A percentile compares a stretch with the other conserved stretches of the same genome.
These are phyloP conservation scores for Hypomecis punctinalis DNA, from an alignment of 2,888 invertebrate genomes.

Conservation along the genomic window DNA sequence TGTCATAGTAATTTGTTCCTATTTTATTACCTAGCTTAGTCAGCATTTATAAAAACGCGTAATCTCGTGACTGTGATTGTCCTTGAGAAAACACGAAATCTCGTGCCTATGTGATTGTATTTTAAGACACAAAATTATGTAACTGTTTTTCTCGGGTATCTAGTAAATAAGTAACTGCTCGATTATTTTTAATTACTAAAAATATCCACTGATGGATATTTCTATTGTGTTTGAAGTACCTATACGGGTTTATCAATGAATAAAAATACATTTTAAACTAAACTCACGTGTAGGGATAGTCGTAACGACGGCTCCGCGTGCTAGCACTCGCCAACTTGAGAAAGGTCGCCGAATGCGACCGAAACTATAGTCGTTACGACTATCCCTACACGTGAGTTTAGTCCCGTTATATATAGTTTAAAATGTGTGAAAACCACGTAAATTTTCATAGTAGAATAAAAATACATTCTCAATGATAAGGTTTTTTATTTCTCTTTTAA, in stretches of 20 bases:
- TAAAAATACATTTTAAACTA: not conserved
- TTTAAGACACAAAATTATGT: constrained; percentile 1
- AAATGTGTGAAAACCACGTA: no score
- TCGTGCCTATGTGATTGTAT: not conserved
- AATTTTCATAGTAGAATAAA: no score
- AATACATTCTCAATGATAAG: constrained; percentile 2
- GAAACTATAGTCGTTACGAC: no score
- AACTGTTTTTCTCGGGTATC: not conserved
- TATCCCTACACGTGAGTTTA: no score
- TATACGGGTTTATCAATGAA: not conserved
- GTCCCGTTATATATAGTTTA: no score
- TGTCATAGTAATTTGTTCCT: constrained; percentile 7
- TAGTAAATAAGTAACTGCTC: not conserved
- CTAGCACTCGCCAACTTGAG: no score
- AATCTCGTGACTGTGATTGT: not conserved
- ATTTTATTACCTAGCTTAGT: constrained; percentile 1
- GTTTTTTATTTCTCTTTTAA: constrained; percentile 24
- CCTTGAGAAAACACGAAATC: not conserved
- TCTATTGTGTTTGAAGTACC: not conserved
- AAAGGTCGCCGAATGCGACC: no score
- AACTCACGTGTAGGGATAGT: no score
- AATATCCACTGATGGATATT: not conserved
- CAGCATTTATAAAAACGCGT: constrained; percentile 5
- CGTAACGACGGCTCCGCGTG: no score
- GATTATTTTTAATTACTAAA: constrained; percentile 1